phyloP scores from a whole-genome alignment of 2,797 vertebrate species.

The Cossypha niveicapilla region DNA sequence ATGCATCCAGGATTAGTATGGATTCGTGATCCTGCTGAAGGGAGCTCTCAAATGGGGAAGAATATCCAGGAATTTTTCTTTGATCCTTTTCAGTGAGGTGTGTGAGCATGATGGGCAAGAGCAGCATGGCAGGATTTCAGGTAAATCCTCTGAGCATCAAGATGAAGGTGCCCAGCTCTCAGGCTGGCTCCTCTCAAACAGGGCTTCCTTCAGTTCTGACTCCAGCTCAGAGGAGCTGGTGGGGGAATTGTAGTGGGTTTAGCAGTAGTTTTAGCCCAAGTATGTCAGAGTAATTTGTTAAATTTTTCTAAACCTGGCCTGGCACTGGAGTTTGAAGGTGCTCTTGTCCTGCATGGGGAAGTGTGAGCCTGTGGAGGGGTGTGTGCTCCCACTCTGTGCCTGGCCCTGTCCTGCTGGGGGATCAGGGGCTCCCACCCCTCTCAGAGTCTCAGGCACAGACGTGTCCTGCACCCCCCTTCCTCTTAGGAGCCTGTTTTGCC shows the following conservation, averaged over 20 bases:
- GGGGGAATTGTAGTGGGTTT: neutral
- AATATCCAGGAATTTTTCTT: neutral
- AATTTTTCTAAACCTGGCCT: neutral
- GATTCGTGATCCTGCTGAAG: neutral
- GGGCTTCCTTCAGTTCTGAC: neutral
- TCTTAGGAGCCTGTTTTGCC: neutral
- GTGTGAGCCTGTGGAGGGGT: neutral
- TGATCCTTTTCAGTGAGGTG: neutral
- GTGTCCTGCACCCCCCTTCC: fast-evolving
- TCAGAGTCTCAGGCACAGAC: neutral
- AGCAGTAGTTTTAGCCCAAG: neutral
- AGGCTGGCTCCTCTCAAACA: neutral
- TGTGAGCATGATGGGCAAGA: neutral
- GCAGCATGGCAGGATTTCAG: neutral
- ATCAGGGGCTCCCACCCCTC: neutral
- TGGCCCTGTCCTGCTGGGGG: neutral
- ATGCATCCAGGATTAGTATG: neutral
- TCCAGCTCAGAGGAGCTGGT: neutral
- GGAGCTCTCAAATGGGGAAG: neutral
- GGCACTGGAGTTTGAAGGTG: neutral
- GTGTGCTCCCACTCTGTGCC: neutral
- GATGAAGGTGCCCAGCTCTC: neutral
- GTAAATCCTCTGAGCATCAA: neutral
- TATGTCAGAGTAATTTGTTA: neutral
- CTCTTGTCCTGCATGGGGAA: neutral